These are phyloP conservation scores for Typhlomys cinereus DNA, from an alignment of 2,113 vertebrate species.

Conservation along the genomic window DNA sequence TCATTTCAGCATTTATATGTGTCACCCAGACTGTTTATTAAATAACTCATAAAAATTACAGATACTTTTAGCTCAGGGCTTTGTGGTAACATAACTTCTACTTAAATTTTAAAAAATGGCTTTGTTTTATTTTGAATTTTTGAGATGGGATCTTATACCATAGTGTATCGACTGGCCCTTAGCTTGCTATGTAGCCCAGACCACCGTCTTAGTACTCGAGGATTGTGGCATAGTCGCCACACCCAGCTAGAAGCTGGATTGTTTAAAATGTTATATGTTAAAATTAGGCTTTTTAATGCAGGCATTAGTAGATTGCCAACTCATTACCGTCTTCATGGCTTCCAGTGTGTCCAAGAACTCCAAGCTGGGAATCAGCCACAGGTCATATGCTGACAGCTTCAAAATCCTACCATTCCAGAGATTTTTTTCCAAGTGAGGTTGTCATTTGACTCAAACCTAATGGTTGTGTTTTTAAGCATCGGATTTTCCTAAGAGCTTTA, in stretches of 20 bases:
- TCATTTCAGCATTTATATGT: background rate
- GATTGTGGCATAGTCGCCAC: background rate
- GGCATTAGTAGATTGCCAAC: background rate
- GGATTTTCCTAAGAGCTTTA: background rate
- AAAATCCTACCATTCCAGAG: background rate
- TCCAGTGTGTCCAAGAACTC: background rate
- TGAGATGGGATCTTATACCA: background rate
- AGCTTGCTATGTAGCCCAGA: background rate
- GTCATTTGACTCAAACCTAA: background rate
- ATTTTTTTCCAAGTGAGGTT: background rate
- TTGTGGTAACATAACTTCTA: background rate
- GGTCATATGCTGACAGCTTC: background rate
- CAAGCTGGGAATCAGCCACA: background rate
- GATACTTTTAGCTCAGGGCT: background rate
- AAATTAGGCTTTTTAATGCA: background rate
- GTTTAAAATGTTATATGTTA: background rate
- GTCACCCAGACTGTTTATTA: background rate
- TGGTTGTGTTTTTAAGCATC: background rate
- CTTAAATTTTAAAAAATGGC: slow-evolving; percentile 9
- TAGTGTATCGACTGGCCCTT: background rate
- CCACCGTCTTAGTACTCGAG: background rate
- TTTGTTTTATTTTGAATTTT: background rate
- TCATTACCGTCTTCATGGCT: background rate
- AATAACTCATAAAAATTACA: slow-evolving; percentile 22
- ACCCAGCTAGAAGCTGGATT: background rate